Conservation (phyloP, 2,797 vertebrate species). For the Crocodylus rhombifer region DNA sequence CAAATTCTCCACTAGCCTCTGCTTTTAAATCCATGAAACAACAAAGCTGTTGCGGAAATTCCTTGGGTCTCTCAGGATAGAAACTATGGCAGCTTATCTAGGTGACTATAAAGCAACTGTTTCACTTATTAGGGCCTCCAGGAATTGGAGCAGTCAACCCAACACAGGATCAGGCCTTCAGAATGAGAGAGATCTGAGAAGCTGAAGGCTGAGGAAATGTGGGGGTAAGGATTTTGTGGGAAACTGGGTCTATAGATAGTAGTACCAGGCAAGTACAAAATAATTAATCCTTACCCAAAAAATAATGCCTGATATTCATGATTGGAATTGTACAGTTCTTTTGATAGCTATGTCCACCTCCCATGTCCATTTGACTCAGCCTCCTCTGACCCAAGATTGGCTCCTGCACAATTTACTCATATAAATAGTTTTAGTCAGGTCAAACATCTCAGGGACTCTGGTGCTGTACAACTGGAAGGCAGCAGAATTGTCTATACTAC, state of each 20-base stretch:
- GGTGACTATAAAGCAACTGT: constrained; percentile 27
- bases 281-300: neutral
- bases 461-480: neutral
- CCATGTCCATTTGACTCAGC: neutral
- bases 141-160: neutral
- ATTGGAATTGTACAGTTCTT: neutral
- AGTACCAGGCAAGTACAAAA: neutral
- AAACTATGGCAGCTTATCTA: neutral
- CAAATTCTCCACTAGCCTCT: neutral
- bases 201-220: neutral
- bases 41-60: constrained; percentile 37
- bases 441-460: neutral
- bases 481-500: neutral
- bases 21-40: constrained; percentile 60
- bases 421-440: rapidly evolving
- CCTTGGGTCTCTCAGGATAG: constrained; percentile 5
- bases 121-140: neutral
- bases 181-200: neutral
- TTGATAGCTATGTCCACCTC: neutral
- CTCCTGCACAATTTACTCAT: neutral
- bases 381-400: neutral
- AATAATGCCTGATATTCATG: neutral
- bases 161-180: neutral
- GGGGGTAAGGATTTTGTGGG: neutral
- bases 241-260: neutral